These are phyloP conservation scores for Cebus imitator DNA, from an alignment of 2,113 vertebrate genomes.

Conservation along the genomic window DNA sequence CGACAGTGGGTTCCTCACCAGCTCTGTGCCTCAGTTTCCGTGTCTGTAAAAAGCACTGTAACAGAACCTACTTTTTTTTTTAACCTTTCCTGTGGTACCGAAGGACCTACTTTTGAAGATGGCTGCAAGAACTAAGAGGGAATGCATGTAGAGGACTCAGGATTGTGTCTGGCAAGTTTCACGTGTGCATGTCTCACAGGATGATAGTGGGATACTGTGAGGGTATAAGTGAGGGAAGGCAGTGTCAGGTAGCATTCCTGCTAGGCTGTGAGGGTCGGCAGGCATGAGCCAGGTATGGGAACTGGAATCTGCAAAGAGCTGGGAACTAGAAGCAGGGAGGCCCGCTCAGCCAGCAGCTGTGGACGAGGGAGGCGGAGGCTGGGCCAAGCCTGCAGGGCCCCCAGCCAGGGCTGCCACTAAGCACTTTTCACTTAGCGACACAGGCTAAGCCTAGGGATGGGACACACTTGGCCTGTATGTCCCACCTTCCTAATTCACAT, in stretches of 20 bases:
- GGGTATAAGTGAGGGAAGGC: neutral
- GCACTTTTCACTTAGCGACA: neutral
- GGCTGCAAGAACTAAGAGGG: neutral
- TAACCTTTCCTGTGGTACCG: too few relatives aligned
- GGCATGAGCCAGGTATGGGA: neutral
- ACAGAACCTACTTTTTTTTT: neutral
- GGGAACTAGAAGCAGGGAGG: neutral
- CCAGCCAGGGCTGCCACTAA: accelerated
- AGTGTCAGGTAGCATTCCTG: neutral
- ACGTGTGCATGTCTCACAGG: neutral
- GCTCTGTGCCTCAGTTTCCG: neutral
- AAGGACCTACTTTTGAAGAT: neutral
- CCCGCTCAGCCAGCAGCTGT: accelerated
- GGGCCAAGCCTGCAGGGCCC: neutral
- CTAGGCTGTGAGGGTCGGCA: neutral
- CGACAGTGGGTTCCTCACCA: neutral
- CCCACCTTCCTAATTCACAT: neutral
- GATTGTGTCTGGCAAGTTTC: neutral
- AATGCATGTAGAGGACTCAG: neutral
- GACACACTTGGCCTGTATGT: neutral
- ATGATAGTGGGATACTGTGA: neutral
- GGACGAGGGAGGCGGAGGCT: accelerated
- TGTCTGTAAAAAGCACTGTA: neutral
- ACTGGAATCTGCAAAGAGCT: neutral
- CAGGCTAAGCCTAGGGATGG: neutral